Percentiles rank a stretch among this genome's conserved stretches.
Evolutionary conservation across 2,113 vertebrate genomes (phyloP).

Genomic region (Setophaga petechia): DNA sequence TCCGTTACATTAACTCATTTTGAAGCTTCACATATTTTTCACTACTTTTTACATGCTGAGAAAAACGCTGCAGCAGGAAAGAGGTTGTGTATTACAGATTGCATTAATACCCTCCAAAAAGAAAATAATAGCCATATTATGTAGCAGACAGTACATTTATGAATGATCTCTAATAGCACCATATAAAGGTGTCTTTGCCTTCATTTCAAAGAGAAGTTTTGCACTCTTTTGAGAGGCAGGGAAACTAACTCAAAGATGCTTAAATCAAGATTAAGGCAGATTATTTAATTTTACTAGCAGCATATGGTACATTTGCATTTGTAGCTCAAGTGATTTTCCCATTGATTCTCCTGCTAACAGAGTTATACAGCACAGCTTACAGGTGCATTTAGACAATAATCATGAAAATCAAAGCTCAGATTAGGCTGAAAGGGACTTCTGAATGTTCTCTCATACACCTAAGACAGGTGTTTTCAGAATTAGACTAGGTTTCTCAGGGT

Average conservation of each 20-base stretch:
- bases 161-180: background rate
- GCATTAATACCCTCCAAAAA: background rate
- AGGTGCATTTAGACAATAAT: background rate
- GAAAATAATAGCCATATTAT: background rate
- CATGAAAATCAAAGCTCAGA: background rate
- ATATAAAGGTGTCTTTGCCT: too few species aligned
- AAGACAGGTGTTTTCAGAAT: background rate
- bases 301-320: background rate
- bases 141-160: background rate
- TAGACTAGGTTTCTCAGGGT: background rate
- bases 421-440: background rate
- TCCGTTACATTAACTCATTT: background rate
- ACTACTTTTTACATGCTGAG: background rate
- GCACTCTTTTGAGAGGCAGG: background rate
- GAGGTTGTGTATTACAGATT: background rate
- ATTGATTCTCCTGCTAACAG: background rate
- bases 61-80: background rate
- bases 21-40: constrained; percentile 15
- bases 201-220: background rate
- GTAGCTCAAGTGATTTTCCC: background rate
- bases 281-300: background rate
- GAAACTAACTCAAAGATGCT: background rate
- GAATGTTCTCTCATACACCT: background rate
- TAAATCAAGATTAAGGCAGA: background rate
- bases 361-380: background rate